phyloP scores from a whole-genome alignment of 2,113 vertebrate genomes.

The Dromas ardeola region DNA sequence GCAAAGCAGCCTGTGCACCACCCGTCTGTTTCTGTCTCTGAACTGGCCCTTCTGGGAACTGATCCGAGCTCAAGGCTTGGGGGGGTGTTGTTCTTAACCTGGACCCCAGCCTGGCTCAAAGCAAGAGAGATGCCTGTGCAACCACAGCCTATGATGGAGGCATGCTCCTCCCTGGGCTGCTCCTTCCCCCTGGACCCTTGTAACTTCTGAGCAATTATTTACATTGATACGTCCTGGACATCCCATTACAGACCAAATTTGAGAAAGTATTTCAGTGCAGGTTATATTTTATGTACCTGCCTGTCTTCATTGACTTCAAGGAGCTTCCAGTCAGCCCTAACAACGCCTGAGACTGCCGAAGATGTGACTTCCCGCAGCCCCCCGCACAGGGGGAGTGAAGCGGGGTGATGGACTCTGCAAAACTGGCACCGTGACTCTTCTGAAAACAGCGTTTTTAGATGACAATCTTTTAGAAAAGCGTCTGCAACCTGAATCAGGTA shows the following conservation, averaged over 20 bases:
- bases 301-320: background rate
- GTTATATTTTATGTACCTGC: background rate
- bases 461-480: background rate
- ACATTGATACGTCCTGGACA: background rate
- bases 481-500: background rate
- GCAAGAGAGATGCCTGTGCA: background rate
- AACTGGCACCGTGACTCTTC: fast-evolving
- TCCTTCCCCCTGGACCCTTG: background rate
- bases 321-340: background rate
- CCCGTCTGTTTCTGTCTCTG: background rate
- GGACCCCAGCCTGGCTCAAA: background rate
- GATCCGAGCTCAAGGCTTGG: background rate
- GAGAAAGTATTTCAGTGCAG: background rate
- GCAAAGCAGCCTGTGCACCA: background rate
- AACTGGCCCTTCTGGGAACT: background rate
- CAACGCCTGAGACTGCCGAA: fast-evolving
- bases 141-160: background rate
- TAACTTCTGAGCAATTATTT: background rate
- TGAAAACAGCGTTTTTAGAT: background rate
- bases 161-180: fast-evolving
- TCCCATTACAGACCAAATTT: background rate
- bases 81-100: background rate
- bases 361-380: fast-evolving
- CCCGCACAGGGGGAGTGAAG: fast-evolving
- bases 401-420: background rate